A percentile compares a stretch with the other conserved stretches of the same genome.
Evolutionary conservation across 2,797 vertebrate species (phyloP).

Genomic region (Megalops cyprinoides): DNA sequence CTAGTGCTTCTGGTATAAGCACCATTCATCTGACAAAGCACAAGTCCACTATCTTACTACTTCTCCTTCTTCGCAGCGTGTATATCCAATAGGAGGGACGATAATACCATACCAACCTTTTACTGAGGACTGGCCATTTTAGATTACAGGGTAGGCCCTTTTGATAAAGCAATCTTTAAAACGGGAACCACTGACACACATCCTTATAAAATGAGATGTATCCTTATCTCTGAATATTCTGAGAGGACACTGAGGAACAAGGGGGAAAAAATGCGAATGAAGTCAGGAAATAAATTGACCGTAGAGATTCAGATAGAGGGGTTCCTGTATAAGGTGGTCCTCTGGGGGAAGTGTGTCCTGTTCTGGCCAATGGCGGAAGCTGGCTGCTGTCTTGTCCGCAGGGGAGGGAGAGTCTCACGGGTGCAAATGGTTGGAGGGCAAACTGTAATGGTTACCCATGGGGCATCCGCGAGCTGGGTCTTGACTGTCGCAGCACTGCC

Average conservation of each 20-base stretch:
- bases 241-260: background rate
- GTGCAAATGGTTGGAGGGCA: background rate
- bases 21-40: conserved; percentile 67
- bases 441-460: background rate
- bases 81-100: conserved; percentile 1
- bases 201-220: background rate
- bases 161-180: conserved; percentile 12
- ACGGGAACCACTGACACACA: background rate
- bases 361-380: background rate
- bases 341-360: background rate
- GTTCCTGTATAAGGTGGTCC: background rate
- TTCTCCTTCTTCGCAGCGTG: background rate
- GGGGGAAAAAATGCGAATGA: background rate
- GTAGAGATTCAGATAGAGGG: background rate
- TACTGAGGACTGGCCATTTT: conserved; percentile 10
- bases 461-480: background rate
- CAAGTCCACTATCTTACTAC: conserved; percentile 58
- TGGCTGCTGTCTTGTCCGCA: background rate
- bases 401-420: background rate
- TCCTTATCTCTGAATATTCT: background rate
- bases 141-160: conserved; percentile 9
- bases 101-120: conserved; percentile 22
- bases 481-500: background rate
- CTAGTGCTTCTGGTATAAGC: conserved; percentile 78
- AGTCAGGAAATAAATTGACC: conserved; percentile 25